These are phyloP conservation scores for Dufourea novaeangliae DNA, from an alignment of 1,140 invertebrate genomes.

Conservation along the genomic window DNA sequence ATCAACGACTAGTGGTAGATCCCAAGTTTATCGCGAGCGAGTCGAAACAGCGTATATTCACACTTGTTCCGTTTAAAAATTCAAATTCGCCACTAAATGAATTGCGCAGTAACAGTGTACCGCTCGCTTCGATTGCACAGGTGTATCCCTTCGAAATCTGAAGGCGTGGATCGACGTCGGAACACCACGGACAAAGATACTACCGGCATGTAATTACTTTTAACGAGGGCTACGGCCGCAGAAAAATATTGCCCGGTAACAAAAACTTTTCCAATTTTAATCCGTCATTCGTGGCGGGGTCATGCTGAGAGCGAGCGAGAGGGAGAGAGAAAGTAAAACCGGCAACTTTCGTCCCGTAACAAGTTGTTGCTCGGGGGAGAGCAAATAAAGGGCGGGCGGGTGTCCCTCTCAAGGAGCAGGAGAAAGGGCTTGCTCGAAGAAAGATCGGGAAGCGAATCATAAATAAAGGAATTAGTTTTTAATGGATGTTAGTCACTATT, in stretches of 20 bases:
- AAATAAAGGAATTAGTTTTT: slow-evolving; percentile 75
- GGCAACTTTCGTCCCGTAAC: slow-evolving; percentile 65
- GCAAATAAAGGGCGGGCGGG: slow-evolving; percentile 62
- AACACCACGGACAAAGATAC: slow-evolving; percentile 43
- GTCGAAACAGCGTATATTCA: too few species aligned
- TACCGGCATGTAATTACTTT: slow-evolving; percentile 63
- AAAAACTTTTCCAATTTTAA: slow-evolving; percentile 75
- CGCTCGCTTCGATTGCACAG: background rate
- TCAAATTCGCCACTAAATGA: too few species aligned
- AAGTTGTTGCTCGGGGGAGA: slow-evolving; percentile 63
- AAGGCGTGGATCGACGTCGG: slow-evolving; percentile 11
- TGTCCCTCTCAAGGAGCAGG: background rate
- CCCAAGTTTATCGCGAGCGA: too few species aligned
- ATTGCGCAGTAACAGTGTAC: too few species aligned
- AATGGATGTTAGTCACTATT: slow-evolving; percentile 72
- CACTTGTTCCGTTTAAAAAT: too few species aligned
- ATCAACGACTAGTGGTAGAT: too few species aligned
- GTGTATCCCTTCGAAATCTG: slow-evolving; percentile 8
- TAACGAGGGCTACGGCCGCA: slow-evolving; percentile 63
- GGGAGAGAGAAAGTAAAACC: slow-evolving; percentile 20
- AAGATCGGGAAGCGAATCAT: slow-evolving; percentile 53
- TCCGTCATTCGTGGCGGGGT: slow-evolving; percentile 68
- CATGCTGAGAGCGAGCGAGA: background rate
- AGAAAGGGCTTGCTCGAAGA: slow-evolving; percentile 23
- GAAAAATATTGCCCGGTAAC: slow-evolving; percentile 67